Evolutionary conservation across 2,113 vertebrate species (phyloP).

Genomic region (Pachycephala philippinensis): DNA sequence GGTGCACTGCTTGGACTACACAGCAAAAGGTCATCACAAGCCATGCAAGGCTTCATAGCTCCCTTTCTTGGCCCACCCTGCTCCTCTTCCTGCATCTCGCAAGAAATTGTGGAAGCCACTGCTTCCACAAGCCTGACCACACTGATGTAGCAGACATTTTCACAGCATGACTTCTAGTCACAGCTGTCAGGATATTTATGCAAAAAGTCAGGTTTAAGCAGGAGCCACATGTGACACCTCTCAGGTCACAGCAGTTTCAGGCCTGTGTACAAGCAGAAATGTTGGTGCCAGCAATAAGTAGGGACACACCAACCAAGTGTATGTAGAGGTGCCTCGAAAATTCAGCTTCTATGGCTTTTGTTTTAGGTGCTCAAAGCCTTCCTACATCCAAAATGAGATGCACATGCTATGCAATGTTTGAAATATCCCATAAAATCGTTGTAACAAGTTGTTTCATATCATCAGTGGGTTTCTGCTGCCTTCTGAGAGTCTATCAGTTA

Average conservation of each 20-base stretch:
- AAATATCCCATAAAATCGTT: neutral
- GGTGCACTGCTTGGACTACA: too few species aligned
- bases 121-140: neutral
- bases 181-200: neutral
- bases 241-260: neutral
- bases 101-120: neutral
- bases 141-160: accelerated
- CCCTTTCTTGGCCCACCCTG: neutral
- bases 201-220: neutral
- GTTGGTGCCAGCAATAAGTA: neutral
- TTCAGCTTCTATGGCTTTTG: neutral
- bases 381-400: neutral
- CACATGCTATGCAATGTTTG: neutral
- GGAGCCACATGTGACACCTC: neutral
- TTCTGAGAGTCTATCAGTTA: neutral
- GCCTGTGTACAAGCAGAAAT: neutral
- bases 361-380: neutral
- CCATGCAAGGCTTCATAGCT: neutral
- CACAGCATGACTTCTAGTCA: neutral
- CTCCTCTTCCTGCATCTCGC: neutral
- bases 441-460: neutral
- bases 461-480: neutral
- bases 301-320: neutral
- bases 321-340: neutral
- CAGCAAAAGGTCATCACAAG: neutral